Evolutionary conservation across 1,140 invertebrate genomes (phyloP).

Genomic region (Laupala kohalensis): DNA sequence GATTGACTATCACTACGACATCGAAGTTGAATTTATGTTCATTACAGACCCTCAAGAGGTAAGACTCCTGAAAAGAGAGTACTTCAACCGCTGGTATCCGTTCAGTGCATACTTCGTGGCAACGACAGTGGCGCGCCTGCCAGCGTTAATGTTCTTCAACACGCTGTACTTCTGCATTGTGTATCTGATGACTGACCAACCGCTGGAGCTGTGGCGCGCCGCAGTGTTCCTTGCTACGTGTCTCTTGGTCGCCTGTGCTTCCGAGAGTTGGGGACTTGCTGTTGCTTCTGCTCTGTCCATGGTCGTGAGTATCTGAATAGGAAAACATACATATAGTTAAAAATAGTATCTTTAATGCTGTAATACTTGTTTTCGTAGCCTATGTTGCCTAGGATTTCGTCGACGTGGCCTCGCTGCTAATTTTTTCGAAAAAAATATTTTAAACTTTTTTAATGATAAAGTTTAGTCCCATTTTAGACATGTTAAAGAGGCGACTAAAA

Average conservation of each 20-base stretch:
- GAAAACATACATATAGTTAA: too few species aligned
- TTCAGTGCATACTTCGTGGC: slow-evolving; percentile 63
- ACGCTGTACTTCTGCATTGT: slow-evolving; percentile 8
- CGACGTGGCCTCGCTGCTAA: too few species aligned
- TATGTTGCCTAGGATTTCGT: too few species aligned
- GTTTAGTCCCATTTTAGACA: too few species aligned
- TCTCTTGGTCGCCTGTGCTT: slow-evolving; percentile 6
- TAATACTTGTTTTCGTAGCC: too few species aligned
- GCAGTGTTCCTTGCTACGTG: slow-evolving; percentile 11
- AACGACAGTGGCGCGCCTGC: slow-evolving; percentile 54
- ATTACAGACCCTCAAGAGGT: slow-evolving; percentile 59
- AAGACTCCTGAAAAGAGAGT: slow-evolving; percentile 51
- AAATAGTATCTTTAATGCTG: too few species aligned
- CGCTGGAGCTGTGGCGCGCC: slow-evolving; percentile 5
- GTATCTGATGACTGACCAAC: slow-evolving; percentile 11
- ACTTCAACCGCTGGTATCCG: slow-evolving; percentile 67
- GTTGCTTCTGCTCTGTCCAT: slow-evolving; percentile 9
- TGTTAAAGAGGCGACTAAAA: too few species aligned
- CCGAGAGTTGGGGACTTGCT: slow-evolving; percentile 11
- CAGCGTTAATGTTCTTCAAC: slow-evolving; percentile 32
- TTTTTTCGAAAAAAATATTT: too few species aligned
- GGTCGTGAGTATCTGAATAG: slow-evolving; percentile 14
- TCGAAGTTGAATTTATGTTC: slow-evolving; percentile 18
- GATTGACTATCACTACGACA: too few species aligned
- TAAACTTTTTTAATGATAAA: too few species aligned